Evolutionary conservation across 1,140 invertebrate genomes (phyloP).

Genomic region (Tetramorium simillimum): DNA sequence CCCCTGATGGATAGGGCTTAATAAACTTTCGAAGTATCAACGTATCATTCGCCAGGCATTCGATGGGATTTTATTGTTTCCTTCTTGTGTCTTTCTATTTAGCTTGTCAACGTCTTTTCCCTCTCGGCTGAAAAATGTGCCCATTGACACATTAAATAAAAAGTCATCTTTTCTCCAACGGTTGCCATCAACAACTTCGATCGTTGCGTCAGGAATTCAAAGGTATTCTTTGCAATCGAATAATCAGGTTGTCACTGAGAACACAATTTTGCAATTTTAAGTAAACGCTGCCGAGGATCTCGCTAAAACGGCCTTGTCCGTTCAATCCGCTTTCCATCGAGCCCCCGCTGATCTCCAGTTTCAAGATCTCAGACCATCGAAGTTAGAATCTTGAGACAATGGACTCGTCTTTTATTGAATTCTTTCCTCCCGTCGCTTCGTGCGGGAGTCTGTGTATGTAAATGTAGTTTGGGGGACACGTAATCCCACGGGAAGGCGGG

Average conservation of each 20-base stretch:
- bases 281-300: slow-evolving; percentile 38
- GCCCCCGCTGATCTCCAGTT: background rate
- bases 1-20: slow-evolving; percentile 66
- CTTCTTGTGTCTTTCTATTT: slow-evolving; percentile 41
- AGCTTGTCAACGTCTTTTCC: slow-evolving; percentile 40
- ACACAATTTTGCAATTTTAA: background rate
- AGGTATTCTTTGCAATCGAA: background rate
- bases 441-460: slow-evolving; percentile 74
- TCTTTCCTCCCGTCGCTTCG: slow-evolving; percentile 70
- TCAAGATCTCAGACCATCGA: slow-evolving; percentile 48
- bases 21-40: slow-evolving; percentile 71
- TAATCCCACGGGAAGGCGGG: slow-evolving; percentile 74
- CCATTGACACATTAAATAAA: background rate
- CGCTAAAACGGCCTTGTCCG: slow-evolving; percentile 45
- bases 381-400: slow-evolving; percentile 74
- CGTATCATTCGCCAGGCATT: slow-evolving; percentile 59
- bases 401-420: slow-evolving; percentile 78
- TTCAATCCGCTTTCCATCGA: slow-evolving; percentile 32
- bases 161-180: background rate
- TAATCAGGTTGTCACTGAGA: background rate
- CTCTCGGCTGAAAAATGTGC: slow-evolving; percentile 28
- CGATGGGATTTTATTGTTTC: slow-evolving; percentile 70
- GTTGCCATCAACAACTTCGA: slow-evolving; percentile 12
- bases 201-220: background rate
- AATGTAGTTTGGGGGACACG: slow-evolving; percentile 75